phyloP scores from a whole-genome alignment of 2,888 invertebrate genomes.

The Macaria notata region DNA sequence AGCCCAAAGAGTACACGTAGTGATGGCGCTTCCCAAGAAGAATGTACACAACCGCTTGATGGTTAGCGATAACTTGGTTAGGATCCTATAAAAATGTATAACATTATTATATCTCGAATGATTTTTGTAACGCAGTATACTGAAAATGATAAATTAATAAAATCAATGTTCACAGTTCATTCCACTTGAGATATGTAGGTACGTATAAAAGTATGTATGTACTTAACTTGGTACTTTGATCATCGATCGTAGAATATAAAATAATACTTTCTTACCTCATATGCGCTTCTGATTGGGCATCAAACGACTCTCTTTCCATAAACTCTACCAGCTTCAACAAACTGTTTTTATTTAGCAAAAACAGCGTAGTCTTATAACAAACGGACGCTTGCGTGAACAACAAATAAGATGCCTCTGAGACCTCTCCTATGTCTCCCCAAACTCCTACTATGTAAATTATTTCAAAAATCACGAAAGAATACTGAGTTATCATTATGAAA shows the following conservation, averaged over 20 bases:
- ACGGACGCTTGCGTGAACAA: slow-evolving; percentile 67
- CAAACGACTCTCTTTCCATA: slow-evolving; percentile 55
- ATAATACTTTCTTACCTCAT: slow-evolving; percentile 47
- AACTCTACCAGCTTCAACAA: slow-evolving; percentile 45
- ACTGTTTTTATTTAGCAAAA: slow-evolving; percentile 51
- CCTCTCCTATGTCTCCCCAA: slow-evolving; percentile 64
- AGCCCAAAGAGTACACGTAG: slow-evolving; percentile 64
- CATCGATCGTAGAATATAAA: too few relatives aligned
- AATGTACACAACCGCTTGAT: slow-evolving; percentile 57
- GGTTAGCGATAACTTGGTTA: slow-evolving; percentile 44
- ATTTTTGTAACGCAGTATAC: too few relatives aligned
- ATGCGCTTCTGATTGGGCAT: slow-evolving; percentile 47
- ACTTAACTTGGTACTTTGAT: too few relatives aligned
- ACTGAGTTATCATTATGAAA: slow-evolving; percentile 55
- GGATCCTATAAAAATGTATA: slow-evolving; percentile 42
- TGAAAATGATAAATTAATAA: too few relatives aligned
- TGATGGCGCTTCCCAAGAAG: slow-evolving; percentile 56
- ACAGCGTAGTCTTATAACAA: slow-evolving; percentile 63
- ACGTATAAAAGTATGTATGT: too few relatives aligned
- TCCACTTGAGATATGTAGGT: too few relatives aligned
- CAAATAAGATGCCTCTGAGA: slow-evolving; percentile 64
- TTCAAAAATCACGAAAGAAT: slow-evolving; percentile 61
- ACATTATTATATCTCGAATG: neutral
- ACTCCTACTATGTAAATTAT: slow-evolving; percentile 59
- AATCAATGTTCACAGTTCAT: too few relatives aligned